These are phyloP conservation scores for Chloroceryle aenea DNA, from an alignment of 2,113 vertebrate genomes.

Conservation along the genomic window DNA sequence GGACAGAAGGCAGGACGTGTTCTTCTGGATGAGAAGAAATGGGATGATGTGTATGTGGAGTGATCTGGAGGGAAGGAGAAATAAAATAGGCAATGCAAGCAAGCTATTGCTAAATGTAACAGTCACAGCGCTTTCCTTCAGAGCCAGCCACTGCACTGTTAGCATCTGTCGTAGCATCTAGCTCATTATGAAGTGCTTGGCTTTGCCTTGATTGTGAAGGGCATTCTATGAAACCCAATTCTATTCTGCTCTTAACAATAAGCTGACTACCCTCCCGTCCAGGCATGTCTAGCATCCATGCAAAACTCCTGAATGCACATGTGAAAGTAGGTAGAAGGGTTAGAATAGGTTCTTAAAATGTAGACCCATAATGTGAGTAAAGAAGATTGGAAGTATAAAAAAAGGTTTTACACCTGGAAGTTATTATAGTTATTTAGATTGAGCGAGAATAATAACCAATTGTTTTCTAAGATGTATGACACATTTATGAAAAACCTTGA, in stretches of 20 bases:
- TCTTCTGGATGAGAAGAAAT: neutral
- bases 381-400: constrained; percentile 17
- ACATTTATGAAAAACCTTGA: constrained; percentile 69
- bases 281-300: neutral
- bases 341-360: constrained; percentile 33
- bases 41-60: neutral
- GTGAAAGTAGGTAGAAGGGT: constrained; percentile 25
- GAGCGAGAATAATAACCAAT: constrained; percentile 63
- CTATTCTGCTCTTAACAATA: neutral
- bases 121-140: neutral
- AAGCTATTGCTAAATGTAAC: neutral
- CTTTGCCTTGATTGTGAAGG: constrained; percentile 36
- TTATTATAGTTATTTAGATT: constrained; percentile 68
- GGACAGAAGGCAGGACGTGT: neutral
- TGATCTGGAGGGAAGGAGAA: neutral
- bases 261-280: neutral
- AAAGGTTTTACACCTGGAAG: constrained; percentile 66
- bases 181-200: neutral
- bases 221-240: constrained; percentile 12
- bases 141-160: neutral
- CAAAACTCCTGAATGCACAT: neutral
- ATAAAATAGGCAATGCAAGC: neutral
- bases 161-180: neutral
- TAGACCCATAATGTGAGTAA: neutral
- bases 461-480: constrained; percentile 61